A percentile compares a stretch with the other conserved stretches of the same genome.
Conservation (phyloP, 2,113 vertebrate species). For the Dipodomys merriami region DNA sequence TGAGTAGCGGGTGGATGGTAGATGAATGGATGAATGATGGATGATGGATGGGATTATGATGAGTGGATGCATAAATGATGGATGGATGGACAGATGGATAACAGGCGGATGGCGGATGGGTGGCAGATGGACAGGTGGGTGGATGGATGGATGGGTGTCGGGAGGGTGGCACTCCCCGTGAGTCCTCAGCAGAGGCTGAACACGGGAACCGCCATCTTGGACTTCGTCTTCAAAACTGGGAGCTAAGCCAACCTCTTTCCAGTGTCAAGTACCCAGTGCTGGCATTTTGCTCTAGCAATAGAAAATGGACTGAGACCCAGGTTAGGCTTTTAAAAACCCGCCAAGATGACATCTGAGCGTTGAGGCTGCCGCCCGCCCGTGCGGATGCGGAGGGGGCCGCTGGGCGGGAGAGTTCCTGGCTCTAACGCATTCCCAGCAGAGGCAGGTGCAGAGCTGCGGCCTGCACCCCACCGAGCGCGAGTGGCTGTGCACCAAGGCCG, state of each 20-base stretch:
- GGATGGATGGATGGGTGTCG: too few relatives aligned
- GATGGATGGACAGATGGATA: too few relatives aligned
- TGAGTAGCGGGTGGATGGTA: fast-evolving
- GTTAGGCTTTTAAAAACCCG: neutral
- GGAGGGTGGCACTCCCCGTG: too few relatives aligned
- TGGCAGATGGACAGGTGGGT: neutral
- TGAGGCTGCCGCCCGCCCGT: neutral
- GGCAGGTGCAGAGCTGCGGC: neutral
- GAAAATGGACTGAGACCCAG: neutral
- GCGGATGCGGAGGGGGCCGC: too few relatives aligned
- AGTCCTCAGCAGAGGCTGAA: neutral
- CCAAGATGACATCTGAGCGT: neutral
- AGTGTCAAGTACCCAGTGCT: neutral
- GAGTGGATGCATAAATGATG: too few relatives aligned
- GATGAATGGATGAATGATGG: too few relatives aligned
- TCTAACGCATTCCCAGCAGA: too few relatives aligned
- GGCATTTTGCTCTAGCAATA: too few relatives aligned
- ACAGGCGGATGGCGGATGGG: too few relatives aligned
- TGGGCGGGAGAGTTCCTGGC: too few relatives aligned
- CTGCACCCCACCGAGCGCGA: fast-evolving
- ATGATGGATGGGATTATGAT: too few relatives aligned
- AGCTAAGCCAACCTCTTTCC: neutral
- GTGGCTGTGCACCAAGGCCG: neutral
- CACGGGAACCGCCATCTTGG: neutral
- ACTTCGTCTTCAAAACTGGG: too few relatives aligned